Evolutionary conservation across 2,888 invertebrate genomes (phyloP), one percentile per base, ranked within the genome.

Genomic region (Amblyteles armatorius): DNA sequence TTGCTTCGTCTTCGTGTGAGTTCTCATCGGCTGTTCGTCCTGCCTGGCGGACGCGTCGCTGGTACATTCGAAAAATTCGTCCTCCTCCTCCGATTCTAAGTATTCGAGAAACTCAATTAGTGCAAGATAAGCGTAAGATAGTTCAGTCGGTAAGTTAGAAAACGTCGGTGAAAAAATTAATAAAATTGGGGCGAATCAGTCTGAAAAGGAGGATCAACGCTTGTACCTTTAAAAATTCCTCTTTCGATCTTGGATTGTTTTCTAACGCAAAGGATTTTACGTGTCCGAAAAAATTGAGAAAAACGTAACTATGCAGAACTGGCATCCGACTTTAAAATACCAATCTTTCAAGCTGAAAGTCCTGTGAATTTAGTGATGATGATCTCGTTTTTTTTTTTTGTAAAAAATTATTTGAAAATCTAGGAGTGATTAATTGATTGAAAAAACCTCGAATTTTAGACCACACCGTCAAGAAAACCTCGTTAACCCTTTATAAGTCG

Each of bases 51-150:
- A 88, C 80, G 93, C 94, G 84, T 95, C 95, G 44, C 95, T 96
- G 74, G 96, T 96, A 91, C 97, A 97, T 93, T 97, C 98, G 93
- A 96, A 98, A 94, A 98, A 98, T 92, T 98, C 98, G 36, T 98
- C 96, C 63, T 96, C 96, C 26, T 97, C 96, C 52, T 96, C 96
- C 5, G 94, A 95, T 74, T 95, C 95, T 89, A 71, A 52, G 82
- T 83, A 77, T 40, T 71, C n/a, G 63, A 22, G 40, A 16, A 13
- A 33, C 26, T 36, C n/a, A 3, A 26, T 57, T 26, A n/a, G 22
- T 26, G 13, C 22, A 26, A 4, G 22, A 26, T 26, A 11, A 26
- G 26, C 26, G 3, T 26, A 26, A 3, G 26, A 26, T 26, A 26
- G 16, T 16, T 50, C 16, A 16, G 11, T 16, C 16, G 50, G 16